A percentile compares a stretch with the other conserved stretches of the same genome.
Conservation (phyloP, 1,140 invertebrate species). For the Diploscapter pachys region DNA sequence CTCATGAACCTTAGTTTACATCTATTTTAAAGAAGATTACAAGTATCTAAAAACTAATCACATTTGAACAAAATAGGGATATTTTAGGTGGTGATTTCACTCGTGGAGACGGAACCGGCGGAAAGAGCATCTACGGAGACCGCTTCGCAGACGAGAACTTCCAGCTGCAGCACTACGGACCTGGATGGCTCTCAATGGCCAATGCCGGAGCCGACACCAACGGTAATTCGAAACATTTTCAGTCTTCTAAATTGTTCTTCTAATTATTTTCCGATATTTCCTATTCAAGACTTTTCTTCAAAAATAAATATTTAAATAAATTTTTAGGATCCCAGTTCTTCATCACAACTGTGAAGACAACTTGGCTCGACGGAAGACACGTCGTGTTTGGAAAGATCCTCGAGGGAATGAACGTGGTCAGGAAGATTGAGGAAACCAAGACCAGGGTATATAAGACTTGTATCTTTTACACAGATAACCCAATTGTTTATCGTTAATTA, state of each 20-base stretch:
- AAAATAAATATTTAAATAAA: too few relatives aligned
- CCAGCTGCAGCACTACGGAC: conserved; percentile 72
- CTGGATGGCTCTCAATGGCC: conserved; percentile 93
- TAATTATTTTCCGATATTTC: too few relatives aligned
- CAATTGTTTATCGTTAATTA: too few relatives aligned
- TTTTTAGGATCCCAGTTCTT: conserved; percentile 83
- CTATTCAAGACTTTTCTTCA: too few relatives aligned
- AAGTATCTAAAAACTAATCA: too few relatives aligned
- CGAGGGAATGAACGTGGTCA: conserved; percentile 60
- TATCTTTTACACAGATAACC: too few relatives aligned
- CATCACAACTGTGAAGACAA: conserved; percentile 82
- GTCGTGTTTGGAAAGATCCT: conserved; percentile 77
- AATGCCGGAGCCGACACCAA: conserved; percentile 75
- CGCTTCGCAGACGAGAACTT: conserved; percentile 94
- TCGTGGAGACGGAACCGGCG: conserved; percentile 82
- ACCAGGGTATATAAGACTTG: conserved; percentile 40
- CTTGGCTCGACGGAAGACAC: conserved; percentile 90
- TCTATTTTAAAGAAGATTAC: too few relatives aligned
- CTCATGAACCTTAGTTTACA: too few relatives aligned
- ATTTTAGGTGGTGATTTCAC: conserved; percentile 61
- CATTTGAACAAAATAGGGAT: too few relatives aligned
- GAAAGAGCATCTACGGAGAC: conserved; percentile 92
- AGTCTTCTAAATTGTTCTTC: too few relatives aligned
- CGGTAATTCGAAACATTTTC: conserved; percentile 58
- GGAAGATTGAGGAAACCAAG: conserved; percentile 61